These are phyloP conservation scores for Mesorhabditis spiculigera DNA, from an alignment of 2,888 invertebrate species.

Conservation along the genomic window DNA sequence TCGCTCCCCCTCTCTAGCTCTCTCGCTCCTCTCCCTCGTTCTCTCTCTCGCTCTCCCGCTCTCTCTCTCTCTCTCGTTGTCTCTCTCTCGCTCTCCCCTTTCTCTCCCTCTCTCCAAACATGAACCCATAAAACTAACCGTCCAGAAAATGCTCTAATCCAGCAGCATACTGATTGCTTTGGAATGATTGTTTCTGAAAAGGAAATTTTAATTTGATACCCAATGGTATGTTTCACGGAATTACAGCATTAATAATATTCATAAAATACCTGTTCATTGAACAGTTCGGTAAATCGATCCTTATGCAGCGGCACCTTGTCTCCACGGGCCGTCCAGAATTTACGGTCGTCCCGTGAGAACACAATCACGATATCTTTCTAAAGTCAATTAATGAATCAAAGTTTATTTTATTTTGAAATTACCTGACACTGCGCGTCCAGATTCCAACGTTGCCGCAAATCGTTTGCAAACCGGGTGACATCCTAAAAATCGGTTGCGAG, in stretches of 20 bases:
- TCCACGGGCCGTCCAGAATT: constrained; percentile 54
- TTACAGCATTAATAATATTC: not conserved
- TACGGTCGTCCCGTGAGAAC: constrained; percentile 47
- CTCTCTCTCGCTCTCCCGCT: too few species aligned
- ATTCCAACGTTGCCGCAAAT: constrained; percentile 45
- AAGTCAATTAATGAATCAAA: not conserved
- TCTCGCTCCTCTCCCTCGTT: too few species aligned
- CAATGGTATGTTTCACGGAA: not conserved
- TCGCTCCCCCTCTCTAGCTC: too few species aligned
- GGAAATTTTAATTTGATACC: constrained; percentile 5
- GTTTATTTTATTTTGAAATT: not conserved
- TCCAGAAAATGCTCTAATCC: constrained; percentile 15
- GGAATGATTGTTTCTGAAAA: constrained; percentile 43
- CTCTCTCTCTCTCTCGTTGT: too few species aligned
- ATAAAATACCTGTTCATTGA: constrained; percentile 36
- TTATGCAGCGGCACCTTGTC: constrained; percentile 50
- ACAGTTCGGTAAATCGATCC: constrained; percentile 47
- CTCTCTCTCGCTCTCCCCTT: too few species aligned
- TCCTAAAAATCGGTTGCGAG: constrained; percentile 24
- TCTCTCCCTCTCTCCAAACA: too few species aligned
- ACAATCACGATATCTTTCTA: constrained; percentile 43
- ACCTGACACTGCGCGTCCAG: constrained; percentile 46
- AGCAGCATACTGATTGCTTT: constrained; percentile 28
- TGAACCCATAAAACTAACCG: constrained; percentile 6
- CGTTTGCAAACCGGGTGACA: constrained; percentile 50